Evolutionary conservation across 2,797 vertebrate species (phyloP).

Genomic region (Syndactyla subalaris): DNA sequence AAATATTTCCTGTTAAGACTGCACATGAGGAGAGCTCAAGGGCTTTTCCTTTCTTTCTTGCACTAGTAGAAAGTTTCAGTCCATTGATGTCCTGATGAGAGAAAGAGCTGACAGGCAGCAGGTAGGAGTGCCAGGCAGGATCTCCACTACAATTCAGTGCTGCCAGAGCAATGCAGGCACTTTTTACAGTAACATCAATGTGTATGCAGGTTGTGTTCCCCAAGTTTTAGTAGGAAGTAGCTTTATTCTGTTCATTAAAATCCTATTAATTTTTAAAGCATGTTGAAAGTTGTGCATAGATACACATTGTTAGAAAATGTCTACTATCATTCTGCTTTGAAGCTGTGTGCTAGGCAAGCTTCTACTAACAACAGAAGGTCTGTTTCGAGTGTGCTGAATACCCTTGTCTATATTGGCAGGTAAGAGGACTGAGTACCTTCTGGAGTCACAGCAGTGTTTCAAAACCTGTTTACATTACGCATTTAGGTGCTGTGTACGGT

Average conservation of each 20-base stretch:
- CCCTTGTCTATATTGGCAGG: not conserved
- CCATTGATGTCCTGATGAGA: not conserved
- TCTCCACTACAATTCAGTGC: rapidly evolving
- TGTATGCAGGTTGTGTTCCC: not conserved
- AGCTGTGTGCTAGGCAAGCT: not conserved
- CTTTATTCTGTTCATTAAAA: not conserved
- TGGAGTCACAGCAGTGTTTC: not conserved
- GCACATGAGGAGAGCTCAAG: not conserved
- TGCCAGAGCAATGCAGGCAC: not conserved
- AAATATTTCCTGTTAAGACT: not conserved
- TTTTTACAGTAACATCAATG: not conserved
- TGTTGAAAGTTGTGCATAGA: not conserved
- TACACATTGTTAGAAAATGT: not conserved
- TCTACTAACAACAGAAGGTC: not conserved
- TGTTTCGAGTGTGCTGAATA: not conserved
- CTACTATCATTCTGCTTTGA: not conserved
- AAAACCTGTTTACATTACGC: not conserved
- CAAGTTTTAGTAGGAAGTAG: not conserved
- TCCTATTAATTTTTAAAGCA: not conserved
- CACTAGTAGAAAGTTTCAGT: not conserved
- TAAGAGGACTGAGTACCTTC: not conserved
- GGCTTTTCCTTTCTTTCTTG: not conserved
- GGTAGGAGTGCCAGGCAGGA: not conserved
- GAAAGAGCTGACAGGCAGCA: not conserved
- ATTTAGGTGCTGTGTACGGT: not conserved